A percentile compares a stretch with the other conserved stretches of the same genome.
These are phyloP conservation scores for Crypturellus tataupa DNA, from an alignment of 2,797 vertebrate genomes.

Conservation along the genomic window DNA sequence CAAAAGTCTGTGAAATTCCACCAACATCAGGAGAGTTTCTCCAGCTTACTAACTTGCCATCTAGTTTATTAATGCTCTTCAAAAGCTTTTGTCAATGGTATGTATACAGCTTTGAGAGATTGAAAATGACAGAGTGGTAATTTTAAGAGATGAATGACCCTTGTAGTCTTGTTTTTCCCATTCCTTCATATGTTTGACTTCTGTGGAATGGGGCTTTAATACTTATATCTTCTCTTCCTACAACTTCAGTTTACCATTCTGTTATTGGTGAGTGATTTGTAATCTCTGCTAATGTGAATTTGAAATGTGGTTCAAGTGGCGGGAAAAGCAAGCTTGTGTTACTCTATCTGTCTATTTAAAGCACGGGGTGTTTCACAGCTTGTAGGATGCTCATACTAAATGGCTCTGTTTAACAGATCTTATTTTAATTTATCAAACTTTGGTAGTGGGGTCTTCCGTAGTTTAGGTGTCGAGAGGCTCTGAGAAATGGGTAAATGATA, in stretches of 20 bases:
- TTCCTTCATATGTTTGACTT: not conserved
- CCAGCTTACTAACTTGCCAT: not conserved
- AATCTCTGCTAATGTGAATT: conserved; percentile 18
- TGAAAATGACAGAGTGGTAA: not conserved
- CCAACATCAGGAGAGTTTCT: not conserved
- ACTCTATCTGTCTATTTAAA: not conserved
- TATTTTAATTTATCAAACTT: not conserved
- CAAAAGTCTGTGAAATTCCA: not conserved
- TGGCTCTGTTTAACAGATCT: not conserved
- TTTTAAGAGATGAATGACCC: not conserved
- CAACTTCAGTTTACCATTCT: conserved; percentile 10
- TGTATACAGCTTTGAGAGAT: not conserved
- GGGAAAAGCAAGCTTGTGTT: conserved; percentile 34
- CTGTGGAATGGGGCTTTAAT: conserved; percentile 10
- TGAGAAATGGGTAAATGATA: not conserved
- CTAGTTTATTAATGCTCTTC: not conserved
- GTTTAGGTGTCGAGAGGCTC: not conserved
- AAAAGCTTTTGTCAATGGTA: not conserved
- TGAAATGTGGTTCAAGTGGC: not conserved
- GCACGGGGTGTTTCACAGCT: not conserved
- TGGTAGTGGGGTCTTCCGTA: not conserved
- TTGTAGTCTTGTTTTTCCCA: not conserved
- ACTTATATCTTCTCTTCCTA: conserved; percentile 31
- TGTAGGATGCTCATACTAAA: not conserved
- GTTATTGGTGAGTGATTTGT: not conserved